These are phyloP conservation scores for Hemaris fuciformis DNA, from an alignment of 2,888 invertebrate species.

Conservation along the genomic window DNA sequence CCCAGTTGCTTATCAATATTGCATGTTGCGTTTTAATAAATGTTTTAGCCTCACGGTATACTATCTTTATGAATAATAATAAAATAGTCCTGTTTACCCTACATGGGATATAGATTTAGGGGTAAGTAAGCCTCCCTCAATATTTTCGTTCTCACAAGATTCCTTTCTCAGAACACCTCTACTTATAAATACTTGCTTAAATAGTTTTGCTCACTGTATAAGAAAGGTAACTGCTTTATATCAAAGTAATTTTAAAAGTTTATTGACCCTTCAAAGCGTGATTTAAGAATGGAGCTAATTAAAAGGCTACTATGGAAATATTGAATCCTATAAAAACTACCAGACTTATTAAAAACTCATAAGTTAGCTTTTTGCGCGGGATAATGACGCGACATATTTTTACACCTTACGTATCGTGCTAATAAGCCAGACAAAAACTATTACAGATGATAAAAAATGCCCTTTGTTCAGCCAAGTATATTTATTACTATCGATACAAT, in stretches of 20 bases:
- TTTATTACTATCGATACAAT: not conserved
- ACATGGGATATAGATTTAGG: too few relatives aligned
- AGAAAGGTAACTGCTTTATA: too few relatives aligned
- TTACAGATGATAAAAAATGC: not conserved
- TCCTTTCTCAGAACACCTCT: too few relatives aligned
- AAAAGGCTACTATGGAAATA: not conserved
- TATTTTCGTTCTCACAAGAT: too few relatives aligned
- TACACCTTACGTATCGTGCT: not conserved
- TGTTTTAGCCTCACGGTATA: not conserved
- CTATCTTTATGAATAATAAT: too few relatives aligned
- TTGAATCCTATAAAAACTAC: not conserved
- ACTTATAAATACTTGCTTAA: too few relatives aligned
- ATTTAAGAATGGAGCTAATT: not conserved
- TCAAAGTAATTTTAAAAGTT: too few relatives aligned
- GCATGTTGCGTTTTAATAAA: not conserved
- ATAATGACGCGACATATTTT: not conserved
- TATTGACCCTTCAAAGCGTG: not conserved
- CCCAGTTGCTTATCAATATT: not conserved
- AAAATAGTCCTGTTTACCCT: too few relatives aligned
- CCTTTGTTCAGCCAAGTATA: not conserved
- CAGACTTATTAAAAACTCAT: not conserved
- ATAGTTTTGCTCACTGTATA: too few relatives aligned
- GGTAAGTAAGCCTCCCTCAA: too few relatives aligned
- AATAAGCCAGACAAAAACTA: not conserved
- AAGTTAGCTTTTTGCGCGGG: not conserved